Percentiles rank a stretch among this genome's conserved stretches.
These are phyloP conservation scores for Prosopocoilus inquinatus DNA, from an alignment of 2,888 invertebrate species.

Conservation along the genomic window DNA sequence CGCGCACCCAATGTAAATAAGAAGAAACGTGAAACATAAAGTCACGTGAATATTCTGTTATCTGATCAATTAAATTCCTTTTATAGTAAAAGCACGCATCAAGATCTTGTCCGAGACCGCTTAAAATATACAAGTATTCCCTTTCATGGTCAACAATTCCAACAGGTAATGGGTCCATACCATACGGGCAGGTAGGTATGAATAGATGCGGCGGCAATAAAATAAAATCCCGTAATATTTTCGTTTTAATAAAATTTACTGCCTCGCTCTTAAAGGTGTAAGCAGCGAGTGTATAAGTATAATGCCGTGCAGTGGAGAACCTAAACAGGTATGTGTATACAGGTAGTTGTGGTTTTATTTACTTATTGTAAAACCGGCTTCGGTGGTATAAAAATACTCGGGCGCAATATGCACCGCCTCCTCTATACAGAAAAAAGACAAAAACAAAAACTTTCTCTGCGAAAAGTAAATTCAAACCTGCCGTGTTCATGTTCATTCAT, in stretches of 20 bases:
- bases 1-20: background rate
- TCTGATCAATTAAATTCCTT: constrained; percentile 5
- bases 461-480: constrained; percentile 18
- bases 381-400: constrained; percentile 13
- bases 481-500: constrained; percentile 6
- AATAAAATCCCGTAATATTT: no score
- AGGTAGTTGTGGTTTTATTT: constrained; percentile 24
- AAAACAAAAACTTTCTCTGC: constrained; percentile 20
- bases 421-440: constrained; percentile 14
- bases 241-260: no score
- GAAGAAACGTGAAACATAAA: no score
- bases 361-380: constrained; percentile 21
- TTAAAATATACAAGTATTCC: background rate
- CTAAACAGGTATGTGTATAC: constrained; percentile 18
- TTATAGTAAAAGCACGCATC: constrained; percentile 3
- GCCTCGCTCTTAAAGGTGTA: no score
- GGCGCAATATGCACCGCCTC: constrained; percentile 9
- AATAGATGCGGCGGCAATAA: no score
- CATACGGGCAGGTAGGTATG: no score
- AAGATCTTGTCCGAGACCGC: background rate
- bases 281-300: no score
- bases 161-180: no score
- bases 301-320: no score
- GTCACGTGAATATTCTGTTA: background rate
- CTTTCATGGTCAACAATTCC: background rate